These are phyloP conservation scores for Exephanes ischioxanthus DNA, from an alignment of 2,888 invertebrate species.

Conservation along the genomic window DNA sequence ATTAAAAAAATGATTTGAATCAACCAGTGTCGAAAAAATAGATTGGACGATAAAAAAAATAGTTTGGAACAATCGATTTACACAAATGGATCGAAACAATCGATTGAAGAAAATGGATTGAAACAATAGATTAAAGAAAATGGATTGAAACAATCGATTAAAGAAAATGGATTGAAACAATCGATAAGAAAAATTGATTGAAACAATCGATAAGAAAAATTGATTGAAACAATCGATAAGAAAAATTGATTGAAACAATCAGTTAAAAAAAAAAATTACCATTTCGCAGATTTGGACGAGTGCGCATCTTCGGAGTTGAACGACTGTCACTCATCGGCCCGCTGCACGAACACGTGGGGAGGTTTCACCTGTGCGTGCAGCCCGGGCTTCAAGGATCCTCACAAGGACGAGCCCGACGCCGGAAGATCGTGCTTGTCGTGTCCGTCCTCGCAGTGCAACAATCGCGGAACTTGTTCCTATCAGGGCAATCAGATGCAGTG, in stretches of 20 bases:
- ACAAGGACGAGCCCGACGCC: conserved; percentile 88
- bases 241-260: no score
- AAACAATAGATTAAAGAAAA: no score
- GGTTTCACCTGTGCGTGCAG: conserved; percentile 92
- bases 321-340: conserved; percentile 93
- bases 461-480: conserved; percentile 94
- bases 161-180: neutral
- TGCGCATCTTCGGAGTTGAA: conserved; percentile 93
- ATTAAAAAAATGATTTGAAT: no score
- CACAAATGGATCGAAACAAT: no score
- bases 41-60: no score
- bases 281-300: conserved; percentile 91
- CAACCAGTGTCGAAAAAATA: no score
- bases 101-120: neutral
- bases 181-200: no score
- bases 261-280: neutral
- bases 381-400: conserved; percentile 91
- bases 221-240: neutral
- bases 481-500: conserved; percentile 91
- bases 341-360: conserved; percentile 94
- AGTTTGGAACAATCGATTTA: no score
- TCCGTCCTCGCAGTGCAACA: conserved; percentile 92
- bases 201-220: neutral
- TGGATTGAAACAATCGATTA: neutral
- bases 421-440: conserved; percentile 93